Percentiles rank a stretch among this genome's conserved stretches.
Evolutionary conservation across 2,888 invertebrate genomes (phyloP).

Genomic region (Boloria euphrosyne): DNA sequence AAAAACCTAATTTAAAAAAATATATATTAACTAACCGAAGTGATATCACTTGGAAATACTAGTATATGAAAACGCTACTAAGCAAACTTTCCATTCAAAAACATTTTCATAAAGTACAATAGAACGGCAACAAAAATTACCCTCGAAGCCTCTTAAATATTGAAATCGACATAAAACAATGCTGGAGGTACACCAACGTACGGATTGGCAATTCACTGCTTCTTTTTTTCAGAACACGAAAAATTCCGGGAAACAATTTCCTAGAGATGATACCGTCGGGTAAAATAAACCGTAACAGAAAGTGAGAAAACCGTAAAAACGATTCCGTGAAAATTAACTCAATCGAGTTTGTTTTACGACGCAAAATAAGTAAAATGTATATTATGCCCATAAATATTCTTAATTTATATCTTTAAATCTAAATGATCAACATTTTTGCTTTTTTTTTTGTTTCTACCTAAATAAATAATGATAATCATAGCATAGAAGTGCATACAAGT

Average conservation of each 20-base stretch:
- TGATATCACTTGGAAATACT: background rate
- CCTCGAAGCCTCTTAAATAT: slow-evolving; percentile 38
- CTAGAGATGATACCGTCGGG: slow-evolving; percentile 74
- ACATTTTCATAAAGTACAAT: slow-evolving; percentile 33
- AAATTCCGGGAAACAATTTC: slow-evolving; percentile 73
- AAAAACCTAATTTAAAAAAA: background rate
- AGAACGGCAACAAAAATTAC: slow-evolving; percentile 34
- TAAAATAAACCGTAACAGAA: slow-evolving; percentile 75
- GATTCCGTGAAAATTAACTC: slow-evolving; percentile 76
- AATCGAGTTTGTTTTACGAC: slow-evolving; percentile 50
- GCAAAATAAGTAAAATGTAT: slow-evolving; percentile 33
- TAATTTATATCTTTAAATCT: background rate
- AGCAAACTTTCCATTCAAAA: slow-evolving; percentile 24
- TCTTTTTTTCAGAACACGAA: slow-evolving; percentile 62
- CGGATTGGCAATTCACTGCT: slow-evolving; percentile 47
- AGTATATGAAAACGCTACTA: slow-evolving; percentile 17
- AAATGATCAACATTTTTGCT: background rate
- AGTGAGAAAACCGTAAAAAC: slow-evolving; percentile 72
- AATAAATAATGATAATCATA: no score
- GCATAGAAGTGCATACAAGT: no score
- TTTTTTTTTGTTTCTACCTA: no score
- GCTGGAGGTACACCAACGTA: slow-evolving; percentile 37
- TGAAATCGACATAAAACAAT: slow-evolving; percentile 41
- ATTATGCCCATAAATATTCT: slow-evolving; percentile 10
- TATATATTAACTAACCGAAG: background rate